These are phyloP conservation scores for Threskiornis aethiopicus DNA, from an alignment of 2,797 vertebrate genomes.

Conservation along the genomic window DNA sequence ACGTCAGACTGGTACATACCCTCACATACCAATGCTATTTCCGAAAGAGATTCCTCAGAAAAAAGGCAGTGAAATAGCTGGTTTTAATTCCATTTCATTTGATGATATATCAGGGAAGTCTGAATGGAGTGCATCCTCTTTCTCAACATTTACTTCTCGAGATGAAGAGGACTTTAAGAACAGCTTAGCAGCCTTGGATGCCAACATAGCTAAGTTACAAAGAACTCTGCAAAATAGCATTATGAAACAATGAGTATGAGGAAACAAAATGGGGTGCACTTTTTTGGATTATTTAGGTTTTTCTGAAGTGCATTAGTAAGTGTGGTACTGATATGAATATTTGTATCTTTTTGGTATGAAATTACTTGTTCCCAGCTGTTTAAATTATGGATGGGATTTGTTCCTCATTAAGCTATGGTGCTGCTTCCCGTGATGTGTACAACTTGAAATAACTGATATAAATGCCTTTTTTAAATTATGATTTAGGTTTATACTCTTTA, in stretches of 20 bases:
- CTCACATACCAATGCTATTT: background rate
- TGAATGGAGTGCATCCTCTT: constrained; percentile 82
- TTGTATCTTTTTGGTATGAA: background rate
- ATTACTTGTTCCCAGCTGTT: background rate
- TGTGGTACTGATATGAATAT: background rate
- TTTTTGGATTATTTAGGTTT: background rate
- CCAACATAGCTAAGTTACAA: constrained; percentile 89
- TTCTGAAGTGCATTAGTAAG: background rate
- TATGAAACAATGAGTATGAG: constrained; percentile 70
- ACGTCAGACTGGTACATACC: background rate
- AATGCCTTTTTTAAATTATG: background rate
- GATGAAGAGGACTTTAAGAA: constrained; percentile 89
- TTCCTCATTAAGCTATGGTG: constrained; percentile 18
- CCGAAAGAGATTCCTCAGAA: background rate
- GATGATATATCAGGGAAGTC: constrained; percentile 77
- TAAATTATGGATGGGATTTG: constrained; percentile 48
- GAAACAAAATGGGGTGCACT: background rate
- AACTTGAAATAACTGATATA: background rate
- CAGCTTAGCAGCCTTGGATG: constrained; percentile 89
- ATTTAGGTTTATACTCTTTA: background rate
- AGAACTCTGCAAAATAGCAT: constrained; percentile 80
- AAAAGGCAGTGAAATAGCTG: background rate
- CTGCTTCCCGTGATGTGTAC: background rate
- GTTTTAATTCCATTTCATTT: constrained; percentile 68
- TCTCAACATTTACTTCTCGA: constrained; percentile 86